A percentile compares a stretch with the other conserved stretches of the same genome.
These are phyloP conservation scores for Encarsia formosa DNA, from an alignment of 2,888 invertebrate species.

Conservation along the genomic window DNA sequence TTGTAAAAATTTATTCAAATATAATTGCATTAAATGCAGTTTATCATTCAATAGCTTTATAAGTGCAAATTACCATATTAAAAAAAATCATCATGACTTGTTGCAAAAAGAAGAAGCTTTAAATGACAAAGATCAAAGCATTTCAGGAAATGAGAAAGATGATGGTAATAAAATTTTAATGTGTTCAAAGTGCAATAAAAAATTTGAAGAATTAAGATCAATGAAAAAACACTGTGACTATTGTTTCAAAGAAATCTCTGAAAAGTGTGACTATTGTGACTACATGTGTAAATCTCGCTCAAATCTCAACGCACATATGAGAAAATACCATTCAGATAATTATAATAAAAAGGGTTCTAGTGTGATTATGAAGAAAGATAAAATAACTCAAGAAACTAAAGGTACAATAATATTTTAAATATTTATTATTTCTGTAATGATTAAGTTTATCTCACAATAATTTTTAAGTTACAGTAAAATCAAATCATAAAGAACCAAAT, in stretches of 20 bases:
- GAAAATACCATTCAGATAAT: background rate
- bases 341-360: too few species aligned
- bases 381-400: background rate
- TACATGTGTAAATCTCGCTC: background rate
- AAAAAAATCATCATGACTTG: too few species aligned
- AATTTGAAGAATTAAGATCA: background rate
- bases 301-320: background rate
- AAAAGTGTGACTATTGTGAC: background rate
- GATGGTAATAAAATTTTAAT: background rate
- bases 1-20: background rate
- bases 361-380: background rate
- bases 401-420: background rate
- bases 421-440: background rate
- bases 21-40: background rate
- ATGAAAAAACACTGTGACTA: background rate
- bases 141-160: background rate
- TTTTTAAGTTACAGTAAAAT: background rate
- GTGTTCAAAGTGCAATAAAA: background rate
- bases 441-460: conserved; percentile 2
- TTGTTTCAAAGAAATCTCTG: background rate
- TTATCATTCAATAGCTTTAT: background rate
- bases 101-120: background rate
- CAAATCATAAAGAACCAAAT: too few species aligned
- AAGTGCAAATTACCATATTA: background rate
- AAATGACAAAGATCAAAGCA: background rate